Base-by-base conservation (phyloP, 2,113 vertebrate species). In the Sinosuthora webbiana region DNA sequence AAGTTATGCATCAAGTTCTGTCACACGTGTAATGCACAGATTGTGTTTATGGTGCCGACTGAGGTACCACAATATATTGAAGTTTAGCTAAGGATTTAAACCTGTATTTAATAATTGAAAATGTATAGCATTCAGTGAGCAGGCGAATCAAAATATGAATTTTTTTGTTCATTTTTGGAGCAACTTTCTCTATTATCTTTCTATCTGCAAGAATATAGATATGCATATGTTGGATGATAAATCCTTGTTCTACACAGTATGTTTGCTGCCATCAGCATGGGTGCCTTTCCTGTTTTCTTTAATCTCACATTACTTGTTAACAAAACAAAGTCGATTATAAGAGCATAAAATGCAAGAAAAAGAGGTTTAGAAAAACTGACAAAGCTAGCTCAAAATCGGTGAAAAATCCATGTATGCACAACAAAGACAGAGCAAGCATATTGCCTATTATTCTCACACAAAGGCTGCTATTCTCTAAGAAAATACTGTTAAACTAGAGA, bases 321-420 rank as follows among this genome's bases (percentile, higher is more conserved):
- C 35, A 84, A 71, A 85, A 57, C 7, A 15, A 5, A 55, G 24
- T 63, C 0, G 0, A 45, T 27, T 35, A 2, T 28, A 45, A 65
- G 11, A 68, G 16, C 21, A 17, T 88, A 60, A 79, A 85, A 60
- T 79, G 22, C 20, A 77, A 53, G 42, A 55, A 13, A 64, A 20
- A 37, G 15, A 59, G 31, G 22, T 86, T 89, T 65, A 49, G 31
- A 80, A 65, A 80, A 80, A n/a, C 27, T 45, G 18, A 53, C 52
- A 77, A 55, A 81, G 10, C 24, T 74, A 67, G 31, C 55, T 70
- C n/a, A 81, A 62, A 84, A 35, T 27, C 1, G 2, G 11, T 74
- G 50, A 67, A 95, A 86, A 92, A 74, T 81, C 37, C 31, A 8
- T 19, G 19, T 50, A 10, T 33, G 10, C 22, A 9, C 42, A 73